Percentiles rank a stretch among this genome's conserved stretches.
These are phyloP conservation scores for Idaea straminata DNA, from an alignment of 2,888 invertebrate species.

Conservation along the genomic window DNA sequence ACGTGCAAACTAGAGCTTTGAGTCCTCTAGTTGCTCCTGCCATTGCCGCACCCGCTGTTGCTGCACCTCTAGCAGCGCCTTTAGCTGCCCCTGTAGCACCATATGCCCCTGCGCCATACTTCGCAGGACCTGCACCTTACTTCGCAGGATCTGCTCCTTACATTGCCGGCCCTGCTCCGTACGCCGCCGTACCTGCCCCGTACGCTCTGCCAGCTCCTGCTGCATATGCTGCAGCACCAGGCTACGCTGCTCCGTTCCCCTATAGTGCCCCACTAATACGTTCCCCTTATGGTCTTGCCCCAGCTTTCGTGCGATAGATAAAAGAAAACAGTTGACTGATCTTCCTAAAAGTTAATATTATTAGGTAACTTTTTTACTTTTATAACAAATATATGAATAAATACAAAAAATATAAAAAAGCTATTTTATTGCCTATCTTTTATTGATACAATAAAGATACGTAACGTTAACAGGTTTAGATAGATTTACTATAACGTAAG, in stretches of 20 bases:
- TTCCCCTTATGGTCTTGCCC: conserved; percentile 53
- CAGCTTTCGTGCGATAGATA: conserved; percentile 74
- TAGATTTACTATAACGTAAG: not conserved
- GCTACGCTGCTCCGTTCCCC: conserved; percentile 42
- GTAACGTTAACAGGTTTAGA: not conserved
- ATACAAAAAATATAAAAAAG: conserved; percentile 7
- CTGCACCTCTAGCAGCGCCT: conserved; percentile 37
- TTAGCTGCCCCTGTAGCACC: conserved; percentile 35
- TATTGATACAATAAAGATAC: too few species aligned
- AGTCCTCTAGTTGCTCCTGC: conserved; percentile 62
- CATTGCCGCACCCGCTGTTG: conserved; percentile 42
- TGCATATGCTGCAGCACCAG: conserved; percentile 32
- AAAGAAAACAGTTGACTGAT: conserved; percentile 58
- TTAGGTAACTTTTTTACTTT: conserved; percentile 33
- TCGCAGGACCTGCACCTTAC: conserved; percentile 32
- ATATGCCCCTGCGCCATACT: conserved; percentile 20
- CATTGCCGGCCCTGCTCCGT: conserved; percentile 28
- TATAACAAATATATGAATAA: conserved; percentile 18
- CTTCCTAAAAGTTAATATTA: conserved; percentile 53
- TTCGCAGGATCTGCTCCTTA: conserved; percentile 26
- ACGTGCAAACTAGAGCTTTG: conserved; percentile 71
- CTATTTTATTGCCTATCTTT: too few species aligned
- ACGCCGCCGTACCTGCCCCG: conserved; percentile 34
- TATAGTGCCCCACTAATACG: conserved; percentile 48
- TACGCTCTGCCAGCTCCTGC: conserved; percentile 35